phyloP scores from a whole-genome alignment of 1,140 invertebrate genomes.

The Halyomorpha halys region DNA sequence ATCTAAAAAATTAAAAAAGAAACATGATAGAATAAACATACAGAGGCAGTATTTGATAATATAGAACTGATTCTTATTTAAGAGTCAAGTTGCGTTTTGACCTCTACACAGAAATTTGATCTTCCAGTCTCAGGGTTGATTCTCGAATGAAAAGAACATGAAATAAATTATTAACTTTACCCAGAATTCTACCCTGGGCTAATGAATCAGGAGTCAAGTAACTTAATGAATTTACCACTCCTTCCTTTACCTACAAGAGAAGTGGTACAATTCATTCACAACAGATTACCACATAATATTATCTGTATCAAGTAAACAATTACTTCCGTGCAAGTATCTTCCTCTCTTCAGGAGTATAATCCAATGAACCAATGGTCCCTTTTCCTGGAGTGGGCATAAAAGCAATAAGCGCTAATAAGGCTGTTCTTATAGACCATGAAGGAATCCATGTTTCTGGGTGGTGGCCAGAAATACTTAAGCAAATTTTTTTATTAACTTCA shows the following conservation, averaged over 20 bases:
- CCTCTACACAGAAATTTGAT: too few relatives aligned
- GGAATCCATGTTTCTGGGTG: conserved; percentile 97
- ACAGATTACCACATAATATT: not conserved
- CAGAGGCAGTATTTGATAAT: too few relatives aligned
- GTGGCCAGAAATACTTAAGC: conserved; percentile 91
- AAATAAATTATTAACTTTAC: not conserved
- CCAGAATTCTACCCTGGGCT: conserved; percentile 1
- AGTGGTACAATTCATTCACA: too few relatives aligned
- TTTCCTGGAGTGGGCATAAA: conserved; percentile 86
- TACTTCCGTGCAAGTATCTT: conserved; percentile 69
- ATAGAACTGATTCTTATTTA: too few relatives aligned
- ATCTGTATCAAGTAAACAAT: conserved; percentile 14
- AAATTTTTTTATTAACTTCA: conserved; percentile 91
- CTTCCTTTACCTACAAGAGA: too few relatives aligned
- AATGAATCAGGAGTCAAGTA: not conserved
- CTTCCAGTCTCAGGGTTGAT: too few relatives aligned
- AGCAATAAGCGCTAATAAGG: conserved; percentile 80
- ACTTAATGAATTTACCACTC: too few relatives aligned
- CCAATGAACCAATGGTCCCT: conserved; percentile 82
- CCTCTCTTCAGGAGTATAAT: conserved; percentile 76
- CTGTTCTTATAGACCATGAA: conserved; percentile 92
- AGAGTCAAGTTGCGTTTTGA: too few relatives aligned
- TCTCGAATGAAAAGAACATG: too few relatives aligned
- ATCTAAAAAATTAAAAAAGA: conserved; percentile 34
- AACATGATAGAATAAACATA: too few relatives aligned